A percentile compares a stretch with the other conserved stretches of the same genome.
phyloP scores from a whole-genome alignment of 2,797 vertebrate species.

The Tinamus major region DNA sequence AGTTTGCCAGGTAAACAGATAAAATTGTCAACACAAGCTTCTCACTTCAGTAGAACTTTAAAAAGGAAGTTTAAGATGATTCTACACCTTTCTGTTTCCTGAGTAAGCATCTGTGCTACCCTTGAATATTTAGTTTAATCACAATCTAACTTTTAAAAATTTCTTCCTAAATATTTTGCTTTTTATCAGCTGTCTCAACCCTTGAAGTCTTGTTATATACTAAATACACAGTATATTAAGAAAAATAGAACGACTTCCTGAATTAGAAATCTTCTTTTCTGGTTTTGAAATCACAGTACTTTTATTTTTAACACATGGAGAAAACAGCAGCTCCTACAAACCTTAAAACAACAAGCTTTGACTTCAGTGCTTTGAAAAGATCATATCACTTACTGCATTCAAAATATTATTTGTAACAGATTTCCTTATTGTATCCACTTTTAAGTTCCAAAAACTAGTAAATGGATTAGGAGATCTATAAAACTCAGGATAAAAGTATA shows the following conservation, averaged over 20 bases:
- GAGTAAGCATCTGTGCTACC: not conserved
- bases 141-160: not conserved
- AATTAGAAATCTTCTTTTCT: not conserved
- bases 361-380: not conserved
- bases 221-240: not conserved
- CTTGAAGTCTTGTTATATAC: not conserved
- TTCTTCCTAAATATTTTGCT: not conserved
- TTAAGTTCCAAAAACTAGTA: slow-evolving; percentile 1
- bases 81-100: not conserved
- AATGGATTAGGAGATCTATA: slow-evolving; percentile 6
- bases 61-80: not conserved
- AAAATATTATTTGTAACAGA: not conserved
- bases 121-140: not conserved
- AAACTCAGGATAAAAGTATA: slow-evolving; percentile 13
- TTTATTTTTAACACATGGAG: not conserved
- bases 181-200: not conserved
- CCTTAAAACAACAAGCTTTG: not conserved
- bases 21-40: not conserved
- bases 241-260: not conserved
- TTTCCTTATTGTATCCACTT: not conserved
- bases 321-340: not conserved
- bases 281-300: not conserved
- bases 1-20: not conserved
- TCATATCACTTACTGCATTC: not conserved
- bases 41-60: not conserved